phyloP scores from a whole-genome alignment of 2,797 vertebrate genomes.

The Centroberyx gerrardi region DNA sequence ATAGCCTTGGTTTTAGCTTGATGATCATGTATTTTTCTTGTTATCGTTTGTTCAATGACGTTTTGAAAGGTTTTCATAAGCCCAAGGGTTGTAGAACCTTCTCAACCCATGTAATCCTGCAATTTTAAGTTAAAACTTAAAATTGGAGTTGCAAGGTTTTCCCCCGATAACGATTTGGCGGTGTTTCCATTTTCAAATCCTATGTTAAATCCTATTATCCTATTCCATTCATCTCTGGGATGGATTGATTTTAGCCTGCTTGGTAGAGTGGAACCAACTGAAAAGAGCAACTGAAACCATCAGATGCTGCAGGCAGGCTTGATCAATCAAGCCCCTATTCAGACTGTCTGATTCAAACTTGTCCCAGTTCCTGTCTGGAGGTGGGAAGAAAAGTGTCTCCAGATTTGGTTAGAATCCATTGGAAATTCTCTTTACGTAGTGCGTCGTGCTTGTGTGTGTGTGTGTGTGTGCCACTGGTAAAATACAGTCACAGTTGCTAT shows the following conservation, averaged over 20 bases:
- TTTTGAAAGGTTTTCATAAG: no score
- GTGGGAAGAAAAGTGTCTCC: constrained; percentile 34
- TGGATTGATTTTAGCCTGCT: not conserved
- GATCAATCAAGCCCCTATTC: constrained; percentile 21
- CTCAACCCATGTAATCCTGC: no score
- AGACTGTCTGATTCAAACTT: constrained; percentile 49
- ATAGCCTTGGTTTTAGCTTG: no score
- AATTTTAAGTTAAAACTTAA: not conserved
- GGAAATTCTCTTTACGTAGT: constrained; percentile 9
- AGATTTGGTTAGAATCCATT: constrained; percentile 34
- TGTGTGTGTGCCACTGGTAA: constrained; percentile 35
- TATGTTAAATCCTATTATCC: not conserved
- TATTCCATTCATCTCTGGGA: not conserved
- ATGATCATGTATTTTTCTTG: no score
- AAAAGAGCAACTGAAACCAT: constrained; percentile 35
- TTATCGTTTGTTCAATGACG: no score
- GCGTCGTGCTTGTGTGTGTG: constrained; percentile 16
- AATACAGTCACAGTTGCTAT: constrained; percentile 55
- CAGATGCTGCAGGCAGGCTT: constrained; percentile 35
- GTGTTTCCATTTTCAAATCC: not conserved
- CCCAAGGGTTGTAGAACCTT: no score
- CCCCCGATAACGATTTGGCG: not conserved
- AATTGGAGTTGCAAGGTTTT: not conserved
- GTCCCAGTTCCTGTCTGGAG: constrained; percentile 42
- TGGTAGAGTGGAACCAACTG: not conserved